Evolutionary conservation across 2,797 vertebrate genomes (phyloP).

Genomic region (Mormyrops attenuatus): DNA sequence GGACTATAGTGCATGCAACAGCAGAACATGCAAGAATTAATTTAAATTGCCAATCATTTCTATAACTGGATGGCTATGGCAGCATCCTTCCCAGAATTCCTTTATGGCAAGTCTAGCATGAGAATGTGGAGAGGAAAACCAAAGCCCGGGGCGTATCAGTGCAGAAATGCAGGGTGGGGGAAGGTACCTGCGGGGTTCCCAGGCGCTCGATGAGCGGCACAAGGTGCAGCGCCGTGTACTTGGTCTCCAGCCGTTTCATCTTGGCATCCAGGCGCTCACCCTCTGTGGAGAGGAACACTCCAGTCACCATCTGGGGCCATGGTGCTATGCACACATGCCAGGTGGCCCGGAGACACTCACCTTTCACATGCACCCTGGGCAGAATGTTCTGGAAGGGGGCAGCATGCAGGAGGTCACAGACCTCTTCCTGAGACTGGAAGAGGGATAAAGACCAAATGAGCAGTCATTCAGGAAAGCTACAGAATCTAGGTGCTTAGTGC

Average conservation of each 20-base stretch:
- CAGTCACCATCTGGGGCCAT: neutral
- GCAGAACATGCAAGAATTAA: neutral
- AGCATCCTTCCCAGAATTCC: neutral
- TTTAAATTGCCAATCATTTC: neutral
- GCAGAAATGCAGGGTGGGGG: neutral
- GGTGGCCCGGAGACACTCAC: constrained; percentile 49
- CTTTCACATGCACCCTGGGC: constrained; percentile 93
- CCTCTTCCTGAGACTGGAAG: constrained; percentile 87
- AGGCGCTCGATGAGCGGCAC: constrained; percentile 94
- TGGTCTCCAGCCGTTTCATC: constrained; percentile 96
- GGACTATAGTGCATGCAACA: neutral
- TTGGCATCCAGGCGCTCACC: constrained; percentile 96
- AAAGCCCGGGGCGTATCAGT: neutral
- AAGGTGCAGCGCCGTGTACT: constrained; percentile 89
- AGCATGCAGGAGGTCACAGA: constrained; percentile 91
- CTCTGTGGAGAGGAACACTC: constrained; percentile 58
- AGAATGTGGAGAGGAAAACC: neutral
- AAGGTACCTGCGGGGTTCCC: constrained; percentile 88
- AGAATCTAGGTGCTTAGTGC: neutral
- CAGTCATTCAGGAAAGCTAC: neutral
- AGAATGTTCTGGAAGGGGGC: constrained; percentile 98
- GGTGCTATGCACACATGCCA: neutral
- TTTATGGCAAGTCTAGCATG: neutral
- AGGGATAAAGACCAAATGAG: neutral
- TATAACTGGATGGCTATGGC: neutral